Conservation (phyloP, 1,140 invertebrate species). For the Kradibia gibbosae region DNA sequence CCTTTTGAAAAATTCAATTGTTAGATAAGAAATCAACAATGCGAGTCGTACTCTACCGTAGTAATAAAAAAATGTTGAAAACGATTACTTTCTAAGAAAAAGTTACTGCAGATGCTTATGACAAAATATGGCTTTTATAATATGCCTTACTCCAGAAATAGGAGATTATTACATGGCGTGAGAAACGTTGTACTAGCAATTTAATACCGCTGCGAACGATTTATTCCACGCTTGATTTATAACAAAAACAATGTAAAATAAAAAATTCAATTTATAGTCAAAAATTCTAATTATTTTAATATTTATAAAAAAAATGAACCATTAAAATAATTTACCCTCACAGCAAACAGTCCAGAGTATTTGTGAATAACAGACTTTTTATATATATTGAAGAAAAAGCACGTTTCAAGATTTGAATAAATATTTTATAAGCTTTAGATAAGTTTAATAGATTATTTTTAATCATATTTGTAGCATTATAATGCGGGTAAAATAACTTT, state of each 20-base stretch:
- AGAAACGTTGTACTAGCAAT: neutral
- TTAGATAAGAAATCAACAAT: neutral
- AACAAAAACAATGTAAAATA: neutral
- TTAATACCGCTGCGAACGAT: neutral
- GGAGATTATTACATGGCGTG: neutral
- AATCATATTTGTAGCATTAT: too few species aligned
- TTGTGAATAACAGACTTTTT: too few species aligned
- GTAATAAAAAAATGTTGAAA: constrained; percentile 11
- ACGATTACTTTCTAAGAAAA: neutral
- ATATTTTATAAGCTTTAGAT: too few species aligned
- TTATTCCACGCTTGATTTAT: neutral
- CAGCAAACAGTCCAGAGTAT: too few species aligned
- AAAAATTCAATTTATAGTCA: neutral
- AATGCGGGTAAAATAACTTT: too few species aligned
- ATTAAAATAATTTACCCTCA: too few species aligned
- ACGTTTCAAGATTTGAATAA: too few species aligned
- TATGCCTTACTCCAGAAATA: neutral
- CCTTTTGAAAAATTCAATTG: neutral
- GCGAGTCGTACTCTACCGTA: neutral
- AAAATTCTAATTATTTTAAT: neutral
- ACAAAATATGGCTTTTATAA: constrained; percentile 5
- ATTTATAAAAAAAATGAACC: neutral
- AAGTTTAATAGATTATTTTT: too few species aligned
- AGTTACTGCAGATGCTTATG: neutral
- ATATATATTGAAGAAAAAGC: too few species aligned